phyloP scores from a whole-genome alignment of 2,113 vertebrate species.

The Glaucidium brasilianum region DNA sequence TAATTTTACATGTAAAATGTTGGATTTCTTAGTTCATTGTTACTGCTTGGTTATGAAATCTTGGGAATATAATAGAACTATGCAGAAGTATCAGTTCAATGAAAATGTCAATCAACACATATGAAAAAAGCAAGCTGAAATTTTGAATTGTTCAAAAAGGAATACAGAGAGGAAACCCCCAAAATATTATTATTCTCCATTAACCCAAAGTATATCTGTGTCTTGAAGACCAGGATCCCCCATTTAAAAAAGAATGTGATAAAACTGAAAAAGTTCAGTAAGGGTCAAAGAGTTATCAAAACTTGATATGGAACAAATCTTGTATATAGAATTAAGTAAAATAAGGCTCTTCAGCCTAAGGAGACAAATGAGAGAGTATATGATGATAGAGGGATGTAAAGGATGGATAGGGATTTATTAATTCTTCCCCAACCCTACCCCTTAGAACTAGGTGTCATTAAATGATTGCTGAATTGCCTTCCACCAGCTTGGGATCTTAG shows the following conservation, averaged over 20 bases:
- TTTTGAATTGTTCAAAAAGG: neutral
- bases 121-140: neutral
- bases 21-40: neutral
- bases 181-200: neutral
- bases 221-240: neutral
- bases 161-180: neutral
- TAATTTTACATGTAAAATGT: neutral
- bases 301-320: neutral
- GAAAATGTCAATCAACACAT: neutral
- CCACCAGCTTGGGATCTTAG: neutral
- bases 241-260: neutral
- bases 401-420: neutral
- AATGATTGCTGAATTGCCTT: neutral
- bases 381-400: neutral
- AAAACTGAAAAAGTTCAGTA: neutral
- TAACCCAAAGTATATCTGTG: neutral
- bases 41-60: neutral
- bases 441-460: neutral
- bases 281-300: neutral
- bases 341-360: neutral
- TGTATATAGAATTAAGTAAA: neutral
- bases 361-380: neutral
- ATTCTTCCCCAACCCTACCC: neutral
- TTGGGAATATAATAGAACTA: neutral
- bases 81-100: neutral